Evolutionary conservation across 1,140 invertebrate species (phyloP).

Genomic region (Bombus balteatus): DNA sequence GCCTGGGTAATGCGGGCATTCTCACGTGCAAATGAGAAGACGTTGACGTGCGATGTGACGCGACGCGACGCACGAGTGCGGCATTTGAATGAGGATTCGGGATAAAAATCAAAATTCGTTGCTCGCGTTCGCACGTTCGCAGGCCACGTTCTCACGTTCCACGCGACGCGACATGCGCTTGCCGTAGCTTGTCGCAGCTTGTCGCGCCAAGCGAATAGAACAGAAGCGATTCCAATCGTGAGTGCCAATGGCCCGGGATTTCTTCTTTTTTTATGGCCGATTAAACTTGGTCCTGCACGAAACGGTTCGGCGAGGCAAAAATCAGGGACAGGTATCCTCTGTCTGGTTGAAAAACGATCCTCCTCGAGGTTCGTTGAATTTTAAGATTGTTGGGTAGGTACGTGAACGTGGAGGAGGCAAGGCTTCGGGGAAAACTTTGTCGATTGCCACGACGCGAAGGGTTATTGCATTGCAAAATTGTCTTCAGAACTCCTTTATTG

Average conservation of each 20-base stretch:
- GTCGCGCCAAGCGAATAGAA: too few relatives aligned
- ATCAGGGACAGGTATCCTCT: neutral
- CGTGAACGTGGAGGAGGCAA: slow-evolving; percentile 11
- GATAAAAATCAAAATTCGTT: too few relatives aligned
- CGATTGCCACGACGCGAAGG: slow-evolving; percentile 48
- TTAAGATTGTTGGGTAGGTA: slow-evolving; percentile 35
- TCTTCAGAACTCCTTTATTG: slow-evolving; percentile 50
- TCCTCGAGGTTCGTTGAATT: slow-evolving; percentile 59
- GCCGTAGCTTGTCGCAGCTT: too few relatives aligned
- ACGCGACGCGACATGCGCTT: too few relatives aligned
- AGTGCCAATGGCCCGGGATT: neutral
- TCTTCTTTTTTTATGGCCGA: slow-evolving; percentile 33
- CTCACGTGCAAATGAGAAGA: slow-evolving; percentile 8
- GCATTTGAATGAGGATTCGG: too few relatives aligned
- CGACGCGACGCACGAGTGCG: neutral
- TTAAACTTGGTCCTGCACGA: neutral
- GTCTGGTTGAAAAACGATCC: slow-evolving; percentile 46
- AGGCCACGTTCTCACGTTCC: too few relatives aligned
- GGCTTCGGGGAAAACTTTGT: slow-evolving; percentile 50
- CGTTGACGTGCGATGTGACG: neutral
- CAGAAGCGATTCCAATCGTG: neutral
- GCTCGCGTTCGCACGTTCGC: too few relatives aligned
- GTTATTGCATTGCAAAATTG: slow-evolving; percentile 68
- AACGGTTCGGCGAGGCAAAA: neutral
- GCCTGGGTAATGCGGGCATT: neutral